A percentile compares a stretch with the other conserved stretches of the same genome.
These are phyloP conservation scores for Drosophila quinaria DNA, from an alignment of 2,888 invertebrate genomes.

Conservation along the genomic window DNA sequence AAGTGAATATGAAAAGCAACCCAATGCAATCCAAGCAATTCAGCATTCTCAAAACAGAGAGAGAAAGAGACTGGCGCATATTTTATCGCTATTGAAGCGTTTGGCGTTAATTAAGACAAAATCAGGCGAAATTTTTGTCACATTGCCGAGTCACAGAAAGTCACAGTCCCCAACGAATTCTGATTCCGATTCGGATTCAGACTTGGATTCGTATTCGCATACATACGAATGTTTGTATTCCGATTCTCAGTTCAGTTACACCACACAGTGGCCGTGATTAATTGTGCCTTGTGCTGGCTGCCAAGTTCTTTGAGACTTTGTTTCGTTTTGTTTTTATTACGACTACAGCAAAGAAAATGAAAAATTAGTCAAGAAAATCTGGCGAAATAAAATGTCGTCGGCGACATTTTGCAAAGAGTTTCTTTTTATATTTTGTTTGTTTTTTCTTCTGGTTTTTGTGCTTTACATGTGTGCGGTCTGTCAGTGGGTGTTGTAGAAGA, in stretches of 20 bases:
- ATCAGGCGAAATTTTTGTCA: slow-evolving; percentile 84
- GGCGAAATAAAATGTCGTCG: slow-evolving; percentile 85
- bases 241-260: slow-evolving; percentile 39
- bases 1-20: background rate
- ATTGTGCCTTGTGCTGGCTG: slow-evolving; percentile 72
- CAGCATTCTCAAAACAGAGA: background rate
- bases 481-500: slow-evolving; percentile 38
- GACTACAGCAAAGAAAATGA: slow-evolving; percentile 73
- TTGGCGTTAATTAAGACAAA: slow-evolving; percentile 85
- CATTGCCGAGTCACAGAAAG: slow-evolving; percentile 62
- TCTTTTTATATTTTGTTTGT: slow-evolving; percentile 27
- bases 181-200: slow-evolving; percentile 1
- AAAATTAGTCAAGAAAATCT: slow-evolving; percentile 84
- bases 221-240: slow-evolving; percentile 12
- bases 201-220: background rate
- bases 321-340: slow-evolving; percentile 27
- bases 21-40: slow-evolving; percentile 32
- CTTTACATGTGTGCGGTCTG: slow-evolving; percentile 42
- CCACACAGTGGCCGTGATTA: slow-evolving; percentile 65
- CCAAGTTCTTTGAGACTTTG: slow-evolving; percentile 29
- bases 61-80: slow-evolving; percentile 72
- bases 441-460: slow-evolving; percentile 9
- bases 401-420: slow-evolving; percentile 83
- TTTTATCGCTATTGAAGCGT: slow-evolving; percentile 85
- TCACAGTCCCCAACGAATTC: slow-evolving; percentile 22